These are phyloP conservation scores for Matsumyia berberina DNA, from an alignment of 2,888 invertebrate genomes.

Conservation along the genomic window DNA sequence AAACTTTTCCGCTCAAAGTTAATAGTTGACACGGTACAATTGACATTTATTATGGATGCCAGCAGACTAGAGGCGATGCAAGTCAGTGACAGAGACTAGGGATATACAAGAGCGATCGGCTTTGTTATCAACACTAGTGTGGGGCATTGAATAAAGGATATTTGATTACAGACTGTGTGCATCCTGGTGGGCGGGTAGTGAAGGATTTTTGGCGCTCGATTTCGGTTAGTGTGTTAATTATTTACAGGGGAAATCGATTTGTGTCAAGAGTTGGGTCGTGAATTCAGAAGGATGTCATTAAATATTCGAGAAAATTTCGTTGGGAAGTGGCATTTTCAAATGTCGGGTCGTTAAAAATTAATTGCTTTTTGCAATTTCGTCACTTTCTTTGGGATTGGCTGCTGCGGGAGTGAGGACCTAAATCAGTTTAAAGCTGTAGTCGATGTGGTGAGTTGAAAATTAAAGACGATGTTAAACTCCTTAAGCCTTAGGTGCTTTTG, in stretches of 20 bases:
- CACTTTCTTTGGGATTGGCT: constrained; percentile 2
- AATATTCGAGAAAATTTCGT: constrained; percentile 14
- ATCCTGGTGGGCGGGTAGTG: background rate
- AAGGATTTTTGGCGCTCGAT: constrained; percentile 31
- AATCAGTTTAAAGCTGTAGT: background rate
- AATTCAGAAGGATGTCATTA: constrained; percentile 16
- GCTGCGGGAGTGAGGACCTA: background rate
- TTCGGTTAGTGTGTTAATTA: constrained; percentile 25
- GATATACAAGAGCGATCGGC: background rate
- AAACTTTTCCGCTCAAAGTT: background rate
- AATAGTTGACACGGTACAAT: background rate
- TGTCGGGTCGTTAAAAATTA: constrained; percentile 8
- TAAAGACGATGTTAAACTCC: background rate
- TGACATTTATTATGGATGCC: background rate
- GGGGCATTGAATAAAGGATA: background rate
- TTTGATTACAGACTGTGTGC: background rate
- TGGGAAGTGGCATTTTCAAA: constrained; percentile 12
- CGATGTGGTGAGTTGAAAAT: background rate
- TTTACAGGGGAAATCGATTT: constrained; percentile 29
- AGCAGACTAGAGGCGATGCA: background rate
- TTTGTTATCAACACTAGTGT: background rate
- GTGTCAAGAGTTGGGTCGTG: background rate
- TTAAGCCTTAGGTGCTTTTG: too few relatives aligned
- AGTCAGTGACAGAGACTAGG: background rate
- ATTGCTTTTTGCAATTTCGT: constrained; percentile 15